phyloP scores from a whole-genome alignment of 2,113 vertebrate genomes.

The Oryzias melastigma region DNA sequence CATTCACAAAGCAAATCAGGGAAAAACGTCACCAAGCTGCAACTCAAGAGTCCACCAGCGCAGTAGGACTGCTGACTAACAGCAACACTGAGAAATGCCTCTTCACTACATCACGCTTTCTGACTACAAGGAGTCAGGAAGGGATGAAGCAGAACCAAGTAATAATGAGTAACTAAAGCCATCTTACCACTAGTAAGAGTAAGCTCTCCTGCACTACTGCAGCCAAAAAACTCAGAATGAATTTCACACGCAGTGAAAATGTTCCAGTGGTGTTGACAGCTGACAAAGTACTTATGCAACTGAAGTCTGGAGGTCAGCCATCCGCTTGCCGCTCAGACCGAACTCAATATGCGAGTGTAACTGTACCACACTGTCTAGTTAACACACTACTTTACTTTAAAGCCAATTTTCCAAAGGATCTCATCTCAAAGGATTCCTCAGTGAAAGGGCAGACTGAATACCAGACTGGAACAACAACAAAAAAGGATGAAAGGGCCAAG shows the following conservation, averaged over 20 bases:
- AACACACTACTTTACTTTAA: constrained; percentile 8
- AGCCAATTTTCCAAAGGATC: constrained; percentile 50
- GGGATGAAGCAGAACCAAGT: not conserved
- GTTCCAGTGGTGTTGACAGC: constrained; percentile 49
- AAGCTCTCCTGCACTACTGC: constrained; percentile 9
- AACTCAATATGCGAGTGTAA: constrained; percentile 31
- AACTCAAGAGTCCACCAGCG: too few relatives aligned
- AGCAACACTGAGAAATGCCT: too few relatives aligned
- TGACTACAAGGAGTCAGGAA: not conserved
- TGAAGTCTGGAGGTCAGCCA: constrained; percentile 28
- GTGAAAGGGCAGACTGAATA: constrained; percentile 34
- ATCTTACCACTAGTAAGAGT: constrained; percentile 11
- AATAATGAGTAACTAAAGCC: constrained; percentile 31
- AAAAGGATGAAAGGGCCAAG: constrained; percentile 10
- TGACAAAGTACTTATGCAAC: constrained; percentile 46
- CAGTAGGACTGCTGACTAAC: too few relatives aligned
- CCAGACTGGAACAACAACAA: constrained; percentile 11
- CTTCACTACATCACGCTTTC: too few relatives aligned
- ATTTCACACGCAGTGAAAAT: constrained; percentile 53
- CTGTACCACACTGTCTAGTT: constrained; percentile 19
- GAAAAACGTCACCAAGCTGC: too few relatives aligned
- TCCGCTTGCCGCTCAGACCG: constrained; percentile 20
- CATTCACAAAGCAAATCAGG: too few relatives aligned
- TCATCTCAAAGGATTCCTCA: constrained; percentile 20
- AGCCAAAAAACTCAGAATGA: constrained; percentile 19